A percentile compares a stretch with the other conserved stretches of the same genome.
Conservation (phyloP, 2,113 vertebrate genomes). For the Cyrtonyx montezumae region DNA sequence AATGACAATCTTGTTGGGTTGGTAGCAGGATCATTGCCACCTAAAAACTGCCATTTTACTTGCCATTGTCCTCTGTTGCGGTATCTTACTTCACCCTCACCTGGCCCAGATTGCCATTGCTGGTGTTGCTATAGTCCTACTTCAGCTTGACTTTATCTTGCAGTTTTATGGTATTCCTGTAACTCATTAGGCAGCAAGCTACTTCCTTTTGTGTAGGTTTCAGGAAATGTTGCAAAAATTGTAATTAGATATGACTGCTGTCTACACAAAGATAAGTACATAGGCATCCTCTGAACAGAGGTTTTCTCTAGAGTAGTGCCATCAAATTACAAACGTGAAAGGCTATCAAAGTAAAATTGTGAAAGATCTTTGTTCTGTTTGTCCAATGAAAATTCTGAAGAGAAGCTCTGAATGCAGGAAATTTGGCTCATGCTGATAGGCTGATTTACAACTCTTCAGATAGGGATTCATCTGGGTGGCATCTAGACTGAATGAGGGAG, state of each 20-base stretch:
- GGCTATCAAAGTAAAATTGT: not conserved
- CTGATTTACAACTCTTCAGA: not conserved
- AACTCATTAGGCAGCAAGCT: not conserved
- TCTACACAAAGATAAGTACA: not conserved
- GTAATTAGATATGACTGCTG: not conserved
- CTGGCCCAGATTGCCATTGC: not conserved
- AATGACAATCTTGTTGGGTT: not conserved
- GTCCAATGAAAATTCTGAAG: conserved; percentile 2
- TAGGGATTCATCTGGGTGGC: not conserved
- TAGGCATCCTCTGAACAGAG: not conserved
- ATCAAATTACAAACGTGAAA: not conserved
- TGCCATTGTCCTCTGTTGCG: not conserved
- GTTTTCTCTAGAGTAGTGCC: not conserved
- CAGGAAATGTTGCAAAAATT: not conserved
- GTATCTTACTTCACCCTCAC: not conserved
- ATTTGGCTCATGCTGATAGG: not conserved
- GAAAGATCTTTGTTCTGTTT: conserved; percentile 10
- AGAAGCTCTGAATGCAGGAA: not conserved
- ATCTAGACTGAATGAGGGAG: not conserved
- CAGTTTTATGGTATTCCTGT: not conserved
- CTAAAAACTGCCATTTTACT: not conserved
- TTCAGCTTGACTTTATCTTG: not conserved
- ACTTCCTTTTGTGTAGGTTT: not conserved
- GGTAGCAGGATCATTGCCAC: not conserved
- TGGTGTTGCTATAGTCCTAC: not conserved